Percentiles rank a stretch among this genome's conserved stretches.
phyloP scores from a whole-genome alignment of 2,113 vertebrate species.

The Stegostoma tigrinum region DNA sequence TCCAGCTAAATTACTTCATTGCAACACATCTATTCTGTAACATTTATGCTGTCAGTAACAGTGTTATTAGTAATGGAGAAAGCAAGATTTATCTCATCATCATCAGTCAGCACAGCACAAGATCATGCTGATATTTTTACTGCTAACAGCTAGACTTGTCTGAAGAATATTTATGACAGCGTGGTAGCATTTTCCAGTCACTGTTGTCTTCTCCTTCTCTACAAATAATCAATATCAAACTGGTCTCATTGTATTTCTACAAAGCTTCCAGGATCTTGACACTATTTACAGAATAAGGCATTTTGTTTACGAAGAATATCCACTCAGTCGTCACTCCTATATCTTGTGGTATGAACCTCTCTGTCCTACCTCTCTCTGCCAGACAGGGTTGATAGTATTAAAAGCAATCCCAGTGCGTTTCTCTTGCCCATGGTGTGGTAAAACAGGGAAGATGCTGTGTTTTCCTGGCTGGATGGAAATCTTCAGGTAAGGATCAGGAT shows the following conservation, averaged over 20 bases:
- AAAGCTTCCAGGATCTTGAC: neutral
- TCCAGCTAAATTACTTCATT: neutral
- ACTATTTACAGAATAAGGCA: neutral
- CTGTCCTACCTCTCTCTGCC: slow-evolving; percentile 78
- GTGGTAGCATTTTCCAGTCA: neutral
- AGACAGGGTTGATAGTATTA: slow-evolving; percentile 88
- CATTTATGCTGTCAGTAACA: neutral
- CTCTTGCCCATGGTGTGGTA: slow-evolving; percentile 93
- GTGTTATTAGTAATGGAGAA: neutral
- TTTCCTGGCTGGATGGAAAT: slow-evolving; percentile 96
- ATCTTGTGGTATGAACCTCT: neutral
- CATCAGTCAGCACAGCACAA: neutral
- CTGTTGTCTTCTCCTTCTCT: neutral
- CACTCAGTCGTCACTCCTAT: neutral
- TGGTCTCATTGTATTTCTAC: neutral
- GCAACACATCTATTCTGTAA: neutral
- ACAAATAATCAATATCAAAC: neutral
- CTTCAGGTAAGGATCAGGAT: slow-evolving; percentile 95
- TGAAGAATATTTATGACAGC: neutral
- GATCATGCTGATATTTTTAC: neutral
- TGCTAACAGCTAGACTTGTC: neutral
- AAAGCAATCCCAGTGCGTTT: slow-evolving; percentile 82
- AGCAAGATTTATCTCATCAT: neutral
- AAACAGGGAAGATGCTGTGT: slow-evolving; percentile 89
- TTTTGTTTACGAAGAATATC: neutral